Conservation (phyloP, 2,113 vertebrate genomes). For the Ameiurus melas region DNA sequence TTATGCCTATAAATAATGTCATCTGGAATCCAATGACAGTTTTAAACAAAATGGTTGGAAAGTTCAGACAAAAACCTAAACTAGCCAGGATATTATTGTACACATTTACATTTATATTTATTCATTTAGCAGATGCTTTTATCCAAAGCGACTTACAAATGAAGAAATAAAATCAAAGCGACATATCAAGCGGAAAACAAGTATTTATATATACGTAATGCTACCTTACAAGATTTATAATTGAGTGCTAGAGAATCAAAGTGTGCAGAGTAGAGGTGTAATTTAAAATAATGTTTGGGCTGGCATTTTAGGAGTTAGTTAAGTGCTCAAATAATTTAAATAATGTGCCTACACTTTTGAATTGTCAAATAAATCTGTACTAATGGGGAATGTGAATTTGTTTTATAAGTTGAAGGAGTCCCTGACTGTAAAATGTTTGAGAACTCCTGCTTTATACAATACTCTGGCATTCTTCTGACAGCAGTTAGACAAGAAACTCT, state of each 20-base stretch:
- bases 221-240: too few species aligned
- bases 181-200: too few species aligned
- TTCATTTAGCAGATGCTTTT: too few species aligned
- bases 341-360: not conserved
- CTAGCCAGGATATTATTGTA: not conserved
- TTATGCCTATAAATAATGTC: not conserved
- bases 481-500: not conserved
- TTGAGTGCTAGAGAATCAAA: too few species aligned
- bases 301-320: too few species aligned
- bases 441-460: not conserved
- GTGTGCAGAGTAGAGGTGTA: too few species aligned
- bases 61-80: not conserved
- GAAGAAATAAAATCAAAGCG: too few species aligned
- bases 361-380: not conserved
- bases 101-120: too few species aligned
- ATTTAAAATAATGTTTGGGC: too few species aligned
- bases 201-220: too few species aligned
- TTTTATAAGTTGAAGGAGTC: not conserved
- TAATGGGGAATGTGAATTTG: not conserved
- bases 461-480: not conserved
- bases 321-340: not conserved
- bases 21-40: not conserved
- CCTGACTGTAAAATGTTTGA: not conserved
- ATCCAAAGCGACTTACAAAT: too few species aligned
- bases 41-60: not conserved